Evolutionary conservation across 2,888 invertebrate genomes (phyloP), one percentile per base, ranked within the genome.

Genomic region (Cataglyphis rosenhaueri): DNA sequence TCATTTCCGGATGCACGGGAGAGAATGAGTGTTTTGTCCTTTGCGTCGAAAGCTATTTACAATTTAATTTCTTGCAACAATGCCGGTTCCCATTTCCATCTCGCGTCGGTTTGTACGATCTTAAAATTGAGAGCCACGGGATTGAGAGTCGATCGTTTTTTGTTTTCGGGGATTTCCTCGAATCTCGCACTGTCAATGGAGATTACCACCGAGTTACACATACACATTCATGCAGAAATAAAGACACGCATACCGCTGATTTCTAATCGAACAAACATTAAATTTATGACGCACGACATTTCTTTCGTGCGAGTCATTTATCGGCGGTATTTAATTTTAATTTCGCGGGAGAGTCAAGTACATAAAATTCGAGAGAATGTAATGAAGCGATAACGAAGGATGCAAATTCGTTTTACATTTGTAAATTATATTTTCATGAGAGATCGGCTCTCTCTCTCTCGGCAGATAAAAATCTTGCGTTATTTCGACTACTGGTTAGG

Each of bases 121-220:
- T 8, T 41, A 15, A 57, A 65, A 12, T 35, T 65, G 57, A 21
- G 32, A 61, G 48, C 25, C 48, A 44, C 18, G 29, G 25, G 44
- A 76, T 10, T 9, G 55, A 87, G 25, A 62, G 65, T 57, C 62
- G 61, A 55, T 25, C 59, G 81, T 66, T 68, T 38, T 65, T 75
- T 62, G 71, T 82, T 83, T 73, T 81, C 84, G 73, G 78, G 70
- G 52, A 84, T 73, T 52, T 48, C 65, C 68, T 82, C 66, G 75
- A 84, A 81, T 75, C 82, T 85, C 84, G 81, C 86, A 84, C 83
- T 48, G 66, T 83, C 88, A 79, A 84, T 85, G 87, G 84, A 79
- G 83, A 82, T 83, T 85, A 84, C 68, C 82, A 89, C 84, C 87
- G 88, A 87, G 79, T 79, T 83, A 83, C 85, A 61, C 62, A 82